Conservation (phyloP, 2,113 vertebrate species). For the Pitta sordida region DNA sequence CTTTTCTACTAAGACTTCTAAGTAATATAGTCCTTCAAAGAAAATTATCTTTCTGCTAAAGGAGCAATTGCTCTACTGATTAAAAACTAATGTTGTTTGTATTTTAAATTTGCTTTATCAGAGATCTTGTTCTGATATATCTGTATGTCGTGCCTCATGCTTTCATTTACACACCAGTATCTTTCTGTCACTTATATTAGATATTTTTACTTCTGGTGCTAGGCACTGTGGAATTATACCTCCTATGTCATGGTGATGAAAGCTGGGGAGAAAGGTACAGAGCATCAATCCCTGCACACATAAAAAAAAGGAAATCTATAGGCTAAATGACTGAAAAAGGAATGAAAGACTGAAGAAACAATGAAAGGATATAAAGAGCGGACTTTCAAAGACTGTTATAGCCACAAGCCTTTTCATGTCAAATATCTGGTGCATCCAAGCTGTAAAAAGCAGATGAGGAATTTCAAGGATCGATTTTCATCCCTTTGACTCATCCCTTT, state of each 20-base stretch:
- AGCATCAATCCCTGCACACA: background rate
- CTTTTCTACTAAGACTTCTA: background rate
- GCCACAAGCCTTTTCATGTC: constrained; percentile 12
- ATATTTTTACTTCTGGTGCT: background rate
- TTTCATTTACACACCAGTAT: background rate
- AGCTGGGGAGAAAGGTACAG: background rate
- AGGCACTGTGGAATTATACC: background rate
- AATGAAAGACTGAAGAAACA: constrained; percentile 26
- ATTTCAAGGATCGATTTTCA: constrained; percentile 39
- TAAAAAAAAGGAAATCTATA: background rate
- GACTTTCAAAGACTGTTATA: constrained; percentile 23
- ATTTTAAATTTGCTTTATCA: background rate
- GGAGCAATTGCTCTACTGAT: background rate
- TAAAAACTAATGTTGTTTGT: background rate
- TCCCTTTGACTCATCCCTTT: constrained; percentile 28
- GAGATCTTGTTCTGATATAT: background rate
- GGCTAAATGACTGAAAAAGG: background rate
- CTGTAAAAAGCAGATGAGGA: constrained; percentile 44
- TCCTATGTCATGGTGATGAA: background rate
- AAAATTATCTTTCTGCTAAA: background rate
- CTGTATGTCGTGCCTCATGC: background rate
- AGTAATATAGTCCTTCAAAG: background rate
- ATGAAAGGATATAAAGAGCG: constrained; percentile 3
- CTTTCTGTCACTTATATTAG: background rate
- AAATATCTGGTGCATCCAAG: constrained; percentile 5